Evolutionary conservation across 2,888 invertebrate species (phyloP), one percentile per base, ranked within the genome.

Genomic region (Xylota sylvarum): DNA sequence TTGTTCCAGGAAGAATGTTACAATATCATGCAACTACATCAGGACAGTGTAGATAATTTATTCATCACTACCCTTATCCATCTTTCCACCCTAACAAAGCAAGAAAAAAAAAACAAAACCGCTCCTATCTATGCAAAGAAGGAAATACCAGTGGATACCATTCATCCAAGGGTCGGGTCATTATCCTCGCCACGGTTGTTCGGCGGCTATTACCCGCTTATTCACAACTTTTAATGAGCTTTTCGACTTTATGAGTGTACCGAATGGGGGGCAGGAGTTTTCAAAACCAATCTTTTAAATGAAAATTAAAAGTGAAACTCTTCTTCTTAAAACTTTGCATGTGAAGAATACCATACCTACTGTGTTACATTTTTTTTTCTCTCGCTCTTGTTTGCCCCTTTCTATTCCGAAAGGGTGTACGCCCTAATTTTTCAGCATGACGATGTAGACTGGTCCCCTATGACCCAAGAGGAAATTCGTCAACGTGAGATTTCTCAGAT

Each of bases 211-310:
- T 78, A 62, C 78, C 55, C 70, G 69, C 69, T 64, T 72, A 79
- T 79, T 79, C 70, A 70, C 27, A 72, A 79, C 55, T 79, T 79
- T 79, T 72, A 79, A 79, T 79, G 79, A 72, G 79, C 79, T 79
- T 64, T 56, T 72, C 64, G 55, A 55, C 55, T 65, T 55, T n/a
- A 64, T 32, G 17, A 55, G 62, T 17, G 35, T 27, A 10, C 73
- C 1, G 12, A 9, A 9, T 14, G 0, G 14, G 12, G 43, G n/a
- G 60, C 40, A 23, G 23, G 4, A 9, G 4, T 10, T 1, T 23
- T 46, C 46, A 37, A 32, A 76, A 55, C 76, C 65, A 65, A 64
- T 70, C 52, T 60, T 30, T 55, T 70, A 43, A 67, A 78, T 60
- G 50, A n/a, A 78, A 65, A 78, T 60, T 62, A 43, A 77, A 62